phyloP scores from a whole-genome alignment of 1,140 invertebrate genomes.

The Leptopilina clavipes region DNA sequence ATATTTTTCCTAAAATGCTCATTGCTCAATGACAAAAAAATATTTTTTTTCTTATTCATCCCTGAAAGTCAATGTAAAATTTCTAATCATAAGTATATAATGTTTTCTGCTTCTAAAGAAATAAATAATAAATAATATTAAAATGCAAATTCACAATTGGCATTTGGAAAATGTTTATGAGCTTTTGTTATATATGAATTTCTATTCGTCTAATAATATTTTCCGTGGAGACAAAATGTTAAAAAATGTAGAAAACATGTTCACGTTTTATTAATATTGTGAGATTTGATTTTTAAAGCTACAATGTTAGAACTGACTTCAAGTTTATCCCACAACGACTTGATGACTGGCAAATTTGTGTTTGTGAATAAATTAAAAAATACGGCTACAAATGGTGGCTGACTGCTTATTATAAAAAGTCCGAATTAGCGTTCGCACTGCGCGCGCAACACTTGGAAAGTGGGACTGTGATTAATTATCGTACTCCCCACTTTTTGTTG shows the following conservation, averaged over 20 bases:
- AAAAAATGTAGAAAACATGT: background rate
- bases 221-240: too few species aligned
- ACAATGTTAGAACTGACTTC: conserved; percentile 2
- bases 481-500: too few species aligned
- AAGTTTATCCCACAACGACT: background rate
- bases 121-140: too few species aligned
- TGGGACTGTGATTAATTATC: too few species aligned
- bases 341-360: background rate
- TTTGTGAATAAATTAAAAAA: background rate
- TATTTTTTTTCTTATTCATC: background rate
- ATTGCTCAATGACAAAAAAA: background rate
- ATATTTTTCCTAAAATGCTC: background rate
- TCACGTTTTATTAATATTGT: conserved; percentile 18
- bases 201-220: too few species aligned
- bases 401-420: conserved; percentile 11
- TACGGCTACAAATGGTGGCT: background rate
- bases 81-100: too few species aligned
- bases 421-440: background rate
- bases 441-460: too few species aligned
- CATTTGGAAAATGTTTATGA: too few species aligned
- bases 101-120: too few species aligned
- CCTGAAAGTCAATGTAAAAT: background rate
- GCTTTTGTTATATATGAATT: too few species aligned
- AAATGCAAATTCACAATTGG: too few species aligned
- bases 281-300: background rate